Conservation (phyloP, 2,797 vertebrate genomes). For the Myotis myotis region DNA sequence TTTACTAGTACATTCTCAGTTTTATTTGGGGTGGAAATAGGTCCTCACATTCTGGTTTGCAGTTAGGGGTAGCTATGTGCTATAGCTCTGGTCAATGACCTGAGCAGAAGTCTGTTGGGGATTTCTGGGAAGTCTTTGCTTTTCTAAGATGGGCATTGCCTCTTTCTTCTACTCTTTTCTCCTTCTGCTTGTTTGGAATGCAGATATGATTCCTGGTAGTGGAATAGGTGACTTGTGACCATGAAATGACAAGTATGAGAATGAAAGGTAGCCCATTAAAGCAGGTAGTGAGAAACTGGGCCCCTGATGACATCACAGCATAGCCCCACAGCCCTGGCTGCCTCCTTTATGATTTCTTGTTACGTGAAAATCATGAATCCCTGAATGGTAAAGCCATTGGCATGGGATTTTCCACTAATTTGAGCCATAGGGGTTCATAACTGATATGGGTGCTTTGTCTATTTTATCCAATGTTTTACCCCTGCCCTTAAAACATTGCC, state of each 20-base stretch:
- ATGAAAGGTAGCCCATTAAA: neutral
- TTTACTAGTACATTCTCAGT: neutral
- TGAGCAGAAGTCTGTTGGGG: neutral
- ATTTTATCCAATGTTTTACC: neutral
- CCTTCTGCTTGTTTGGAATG: neutral
- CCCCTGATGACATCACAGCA: too few relatives aligned
- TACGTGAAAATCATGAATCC: neutral
- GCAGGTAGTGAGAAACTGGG: neutral
- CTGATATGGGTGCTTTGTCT: neutral
- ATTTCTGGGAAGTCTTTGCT: neutral
- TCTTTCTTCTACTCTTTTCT: neutral
- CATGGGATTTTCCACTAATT: neutral
- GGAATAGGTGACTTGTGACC: neutral
- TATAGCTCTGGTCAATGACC: accelerated
- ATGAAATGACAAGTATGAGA: neutral
- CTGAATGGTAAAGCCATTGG: neutral
- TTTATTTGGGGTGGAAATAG: neutral
- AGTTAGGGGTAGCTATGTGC: neutral
- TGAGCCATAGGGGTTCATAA: neutral
- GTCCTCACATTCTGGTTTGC: neutral
- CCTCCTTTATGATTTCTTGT: neutral
- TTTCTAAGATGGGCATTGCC: neutral
- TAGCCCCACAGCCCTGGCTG: neutral
- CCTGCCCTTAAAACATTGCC: neutral
- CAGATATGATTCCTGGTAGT: neutral